These are phyloP conservation scores for Allacma fusca DNA, from an alignment of 2,888 invertebrate genomes.

Conservation along the genomic window DNA sequence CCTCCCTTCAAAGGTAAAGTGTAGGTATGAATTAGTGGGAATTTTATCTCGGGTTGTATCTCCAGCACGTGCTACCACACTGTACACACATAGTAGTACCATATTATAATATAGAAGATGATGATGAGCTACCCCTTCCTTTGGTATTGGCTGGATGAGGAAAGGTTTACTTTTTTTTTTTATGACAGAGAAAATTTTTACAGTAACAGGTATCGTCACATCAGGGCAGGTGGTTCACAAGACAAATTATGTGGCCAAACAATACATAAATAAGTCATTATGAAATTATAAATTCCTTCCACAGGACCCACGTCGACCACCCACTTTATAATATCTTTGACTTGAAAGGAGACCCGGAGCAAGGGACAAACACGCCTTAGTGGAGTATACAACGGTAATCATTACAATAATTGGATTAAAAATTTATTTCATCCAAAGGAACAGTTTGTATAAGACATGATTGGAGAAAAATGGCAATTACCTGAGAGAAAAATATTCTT, in stretches of 20 bases:
- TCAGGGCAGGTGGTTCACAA: constrained; percentile 1
- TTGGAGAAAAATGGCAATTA: constrained; percentile 38
- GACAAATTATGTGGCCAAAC: neutral
- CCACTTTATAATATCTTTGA: too few species aligned
- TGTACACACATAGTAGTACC: neutral
- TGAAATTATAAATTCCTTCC: neutral
- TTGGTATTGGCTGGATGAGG: too few species aligned
- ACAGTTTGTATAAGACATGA: neutral
- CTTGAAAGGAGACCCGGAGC: too few species aligned
- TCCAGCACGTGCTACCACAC: constrained; percentile 9
- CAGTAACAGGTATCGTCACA: neutral
- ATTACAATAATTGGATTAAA: neutral
- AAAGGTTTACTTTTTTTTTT: neutral
- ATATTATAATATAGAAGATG: too few species aligned
- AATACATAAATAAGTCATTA: constrained; percentile 12
- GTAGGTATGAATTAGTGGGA: too few species aligned
- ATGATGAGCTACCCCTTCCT: neutral
- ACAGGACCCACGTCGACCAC: neutral
- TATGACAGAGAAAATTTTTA: neutral
- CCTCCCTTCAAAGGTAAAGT: too few species aligned
- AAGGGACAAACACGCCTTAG: neutral
- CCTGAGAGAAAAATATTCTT: constrained; percentile 76
- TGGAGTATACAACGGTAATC: neutral
- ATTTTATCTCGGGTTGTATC: neutral
- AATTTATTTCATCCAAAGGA: neutral